phyloP scores from a whole-genome alignment of 2,888 invertebrate genomes.

The Kuschelorhynchus macadamiae region DNA sequence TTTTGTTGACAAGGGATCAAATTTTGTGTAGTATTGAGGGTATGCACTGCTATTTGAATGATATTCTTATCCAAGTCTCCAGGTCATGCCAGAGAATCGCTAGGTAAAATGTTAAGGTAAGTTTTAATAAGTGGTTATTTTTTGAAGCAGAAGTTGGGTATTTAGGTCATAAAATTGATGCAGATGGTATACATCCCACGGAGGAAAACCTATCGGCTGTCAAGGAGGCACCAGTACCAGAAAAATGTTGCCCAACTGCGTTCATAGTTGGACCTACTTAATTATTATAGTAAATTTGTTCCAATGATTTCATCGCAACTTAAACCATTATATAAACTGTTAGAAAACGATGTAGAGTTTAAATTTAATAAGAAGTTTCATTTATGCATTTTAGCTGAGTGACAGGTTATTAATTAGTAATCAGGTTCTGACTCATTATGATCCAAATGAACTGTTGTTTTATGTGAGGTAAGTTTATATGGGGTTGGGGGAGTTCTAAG shows the following conservation, averaged over 20 bases:
- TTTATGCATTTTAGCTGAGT: constrained; percentile 41
- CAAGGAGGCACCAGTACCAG: constrained; percentile 34
- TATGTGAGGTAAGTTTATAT: constrained; percentile 56
- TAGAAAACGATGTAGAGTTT: background rate
- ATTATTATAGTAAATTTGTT: constrained; percentile 50
- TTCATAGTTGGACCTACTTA: constrained; percentile 43
- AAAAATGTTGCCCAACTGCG: background rate
- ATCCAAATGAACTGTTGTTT: constrained; percentile 53
- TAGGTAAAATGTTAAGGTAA: constrained; percentile 46
- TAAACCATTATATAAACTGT: constrained; percentile 40
- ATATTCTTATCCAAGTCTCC: constrained; percentile 48
- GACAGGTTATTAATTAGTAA: constrained; percentile 41
- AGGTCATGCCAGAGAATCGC: background rate
- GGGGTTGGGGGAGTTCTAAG: constrained; percentile 48
- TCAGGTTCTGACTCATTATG: constrained; percentile 51
- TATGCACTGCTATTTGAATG: constrained; percentile 49
- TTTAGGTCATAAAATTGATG: constrained; percentile 17
- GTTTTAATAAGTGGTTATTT: constrained; percentile 50
- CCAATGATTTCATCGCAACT: constrained; percentile 42
- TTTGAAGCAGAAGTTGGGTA: constrained; percentile 35
- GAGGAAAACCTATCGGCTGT: constrained; percentile 40
- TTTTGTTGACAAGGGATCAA: constrained; percentile 51
- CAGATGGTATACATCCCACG: constrained; percentile 58
- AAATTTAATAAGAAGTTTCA: background rate
- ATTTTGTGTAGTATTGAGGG: constrained; percentile 34